These are phyloP conservation scores for Trachurus trachurus DNA, from an alignment of 2,797 vertebrate genomes.

Conservation along the genomic window DNA sequence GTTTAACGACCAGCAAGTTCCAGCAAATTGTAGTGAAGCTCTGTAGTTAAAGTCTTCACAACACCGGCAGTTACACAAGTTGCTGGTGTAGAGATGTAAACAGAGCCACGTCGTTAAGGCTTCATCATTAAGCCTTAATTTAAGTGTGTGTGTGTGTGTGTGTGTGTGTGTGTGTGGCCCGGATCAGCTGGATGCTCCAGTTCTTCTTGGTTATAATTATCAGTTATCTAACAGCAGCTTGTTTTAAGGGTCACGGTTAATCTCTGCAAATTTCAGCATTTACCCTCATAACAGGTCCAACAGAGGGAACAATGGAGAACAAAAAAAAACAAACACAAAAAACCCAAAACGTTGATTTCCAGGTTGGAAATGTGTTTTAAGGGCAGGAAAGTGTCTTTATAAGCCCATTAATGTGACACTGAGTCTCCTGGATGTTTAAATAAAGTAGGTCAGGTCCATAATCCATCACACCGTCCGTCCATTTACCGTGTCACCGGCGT, in stretches of 20 bases:
- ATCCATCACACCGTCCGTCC: background rate
- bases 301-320: slow-evolving; percentile 9
- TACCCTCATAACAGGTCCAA: slow-evolving; percentile 24
- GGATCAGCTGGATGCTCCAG: slow-evolving; percentile 54
- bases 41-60: too few relatives aligned
- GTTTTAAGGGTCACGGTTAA: slow-evolving; percentile 52
- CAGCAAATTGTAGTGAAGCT: too few relatives aligned
- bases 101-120: slow-evolving; percentile 14
- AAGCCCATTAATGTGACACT: slow-evolving; percentile 9
- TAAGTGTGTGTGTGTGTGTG: slow-evolving; percentile 7
- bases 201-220: slow-evolving; percentile 54
- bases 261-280: slow-evolving; percentile 40
- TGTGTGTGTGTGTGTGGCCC: slow-evolving; percentile 23
- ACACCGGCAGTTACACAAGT: too few relatives aligned
- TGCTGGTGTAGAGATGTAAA: background rate
- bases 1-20: too few relatives aligned
- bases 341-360: background rate
- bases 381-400: slow-evolving; percentile 16
- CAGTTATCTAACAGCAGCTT: slow-evolving; percentile 54
- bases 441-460: slow-evolving; percentile 44
- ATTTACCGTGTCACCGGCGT: slow-evolving; percentile 1
- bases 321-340: too few relatives aligned
- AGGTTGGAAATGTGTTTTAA: slow-evolving; percentile 30
- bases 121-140: slow-evolving; percentile 19
- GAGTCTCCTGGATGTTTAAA: slow-evolving; percentile 21